Evolutionary conservation across 2,797 vertebrate genomes (phyloP), one percentile per base, ranked within the genome.

Genomic region (Pipistrellus pygmaeus): DNA sequence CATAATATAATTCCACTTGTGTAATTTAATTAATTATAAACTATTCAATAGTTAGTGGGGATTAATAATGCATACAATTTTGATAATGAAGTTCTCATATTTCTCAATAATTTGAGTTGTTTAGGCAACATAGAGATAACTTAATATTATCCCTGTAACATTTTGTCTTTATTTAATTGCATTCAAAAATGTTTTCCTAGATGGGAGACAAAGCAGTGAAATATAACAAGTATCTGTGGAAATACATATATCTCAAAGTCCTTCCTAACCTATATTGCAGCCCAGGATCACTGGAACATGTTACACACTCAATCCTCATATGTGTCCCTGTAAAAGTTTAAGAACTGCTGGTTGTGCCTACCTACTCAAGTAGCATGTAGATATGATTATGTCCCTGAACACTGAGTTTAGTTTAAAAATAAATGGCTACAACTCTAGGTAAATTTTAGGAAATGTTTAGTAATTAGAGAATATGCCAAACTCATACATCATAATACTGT

Each of bases 191-290:
- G 5, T 82, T 93, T 90, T 85, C 4, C 41, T 46, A 18, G 80
- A 41, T 84, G 41, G 41, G n/a, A 93, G 25, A 72, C 18, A 81
- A 91, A 94, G 4, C 9, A 57, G 69, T 88, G 17, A 82, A 95
- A 69, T 71, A 3, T 25, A 88, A 69, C 3, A 66, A 30, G 11
- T 77, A 0, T 90, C 8, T 1, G 68, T 6, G 53, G 75, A 90
- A 60, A 51, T 44, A 57, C 4, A 64, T 30, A 75, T 72, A 81
- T 55, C 35, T 21, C n/a, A 85, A 41, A 2, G 11, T 64, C 25
- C 71, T 11, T 60, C 6, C 17, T 72, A 30, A 71, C 21, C 21
- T 71, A 18, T 81, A 9, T 69, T 41, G 12, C 0, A 89, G 18
- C n/a, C 2, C 5, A 11, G 15, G 38, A 71, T 2, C 14, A 12